Percentiles rank a stretch among this genome's conserved stretches.
phyloP scores from a whole-genome alignment of 2,888 invertebrate species.

The Mycalesis mineus region DNA sequence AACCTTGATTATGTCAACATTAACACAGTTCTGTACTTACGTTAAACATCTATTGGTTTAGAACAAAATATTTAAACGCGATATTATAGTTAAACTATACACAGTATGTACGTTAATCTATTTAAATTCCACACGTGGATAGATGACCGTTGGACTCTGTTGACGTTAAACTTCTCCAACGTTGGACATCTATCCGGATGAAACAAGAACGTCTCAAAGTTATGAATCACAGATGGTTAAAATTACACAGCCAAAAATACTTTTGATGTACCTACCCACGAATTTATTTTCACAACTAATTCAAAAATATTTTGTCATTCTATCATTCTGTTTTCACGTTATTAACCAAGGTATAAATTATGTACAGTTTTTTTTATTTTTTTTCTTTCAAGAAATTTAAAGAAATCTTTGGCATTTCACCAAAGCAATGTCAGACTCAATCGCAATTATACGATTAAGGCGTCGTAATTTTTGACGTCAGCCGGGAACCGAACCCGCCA shows the following conservation, averaged over 20 bases:
- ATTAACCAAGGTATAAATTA: neutral
- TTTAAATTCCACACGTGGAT: too few relatives aligned
- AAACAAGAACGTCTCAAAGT: too few relatives aligned
- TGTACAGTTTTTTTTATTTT: neutral
- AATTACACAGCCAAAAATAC: neutral
- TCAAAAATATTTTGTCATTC: neutral
- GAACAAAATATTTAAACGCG: too few relatives aligned
- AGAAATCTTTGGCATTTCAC: slow-evolving; percentile 2
- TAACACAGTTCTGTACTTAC: too few relatives aligned
- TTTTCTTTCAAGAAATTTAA: neutral
- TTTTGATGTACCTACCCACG: neutral
- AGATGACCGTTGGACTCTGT: too few relatives aligned
- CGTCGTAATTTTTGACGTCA: slow-evolving; percentile 25
- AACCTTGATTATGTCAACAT: too few relatives aligned
- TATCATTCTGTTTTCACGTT: neutral
- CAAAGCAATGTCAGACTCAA: slow-evolving; percentile 2
- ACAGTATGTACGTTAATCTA: too few relatives aligned
- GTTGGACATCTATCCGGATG: too few relatives aligned
- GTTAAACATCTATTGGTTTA: too few relatives aligned
- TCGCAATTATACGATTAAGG: slow-evolving; percentile 14
- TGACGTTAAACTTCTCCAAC: too few relatives aligned
- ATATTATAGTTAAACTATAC: too few relatives aligned
- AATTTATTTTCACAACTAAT: neutral
- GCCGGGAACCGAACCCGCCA: slow-evolving; percentile 26
- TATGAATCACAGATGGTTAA: neutral